A percentile compares a stretch with the other conserved stretches of the same genome.
phyloP scores from a whole-genome alignment of 2,113 vertebrate species.

The Synchiropus splendidus region DNA sequence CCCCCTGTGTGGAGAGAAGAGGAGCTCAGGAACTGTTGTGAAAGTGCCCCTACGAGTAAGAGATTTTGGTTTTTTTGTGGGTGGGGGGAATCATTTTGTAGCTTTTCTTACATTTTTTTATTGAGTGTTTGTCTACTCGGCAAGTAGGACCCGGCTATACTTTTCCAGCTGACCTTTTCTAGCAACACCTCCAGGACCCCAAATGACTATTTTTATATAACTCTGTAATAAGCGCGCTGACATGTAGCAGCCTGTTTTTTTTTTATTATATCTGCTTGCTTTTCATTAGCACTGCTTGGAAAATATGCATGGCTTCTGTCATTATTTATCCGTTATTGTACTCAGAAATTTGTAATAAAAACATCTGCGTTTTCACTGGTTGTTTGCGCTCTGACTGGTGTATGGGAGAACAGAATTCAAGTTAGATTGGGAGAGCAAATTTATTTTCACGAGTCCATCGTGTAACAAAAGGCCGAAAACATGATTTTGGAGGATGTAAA shows the following conservation, averaged over 20 bases:
- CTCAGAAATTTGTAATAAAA: constrained; percentile 55
- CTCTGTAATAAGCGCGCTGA: constrained; percentile 27
- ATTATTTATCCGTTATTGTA: constrained; percentile 34
- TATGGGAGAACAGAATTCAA: neutral
- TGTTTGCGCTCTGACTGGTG: neutral
- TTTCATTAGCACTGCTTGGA: neutral
- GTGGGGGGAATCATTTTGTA: constrained; percentile 25
- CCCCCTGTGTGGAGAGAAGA: constrained; percentile 49
- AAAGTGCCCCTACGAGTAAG: constrained; percentile 45
- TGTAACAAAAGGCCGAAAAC: neutral
- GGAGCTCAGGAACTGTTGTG: constrained; percentile 66
- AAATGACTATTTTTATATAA: constrained; percentile 62
- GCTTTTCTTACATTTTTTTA: constrained; percentile 37
- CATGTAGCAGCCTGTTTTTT: constrained; percentile 17
- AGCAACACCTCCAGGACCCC: constrained; percentile 33
- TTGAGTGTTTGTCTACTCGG: constrained; percentile 41
- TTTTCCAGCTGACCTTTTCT: constrained; percentile 53
- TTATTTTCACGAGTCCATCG: neutral
- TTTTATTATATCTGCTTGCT: constrained; percentile 19
- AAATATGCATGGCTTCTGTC: constrained; percentile 51
- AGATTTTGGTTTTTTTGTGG: constrained; percentile 33
- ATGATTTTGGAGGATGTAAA: constrained; percentile 14
- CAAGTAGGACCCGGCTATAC: constrained; percentile 42
- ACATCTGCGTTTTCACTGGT: constrained; percentile 3
- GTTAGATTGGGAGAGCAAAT: neutral